Evolutionary conservation across 2,888 invertebrate species (phyloP), one percentile per base, ranked within the genome.

Genomic region (Coleophora deauratella): DNA sequence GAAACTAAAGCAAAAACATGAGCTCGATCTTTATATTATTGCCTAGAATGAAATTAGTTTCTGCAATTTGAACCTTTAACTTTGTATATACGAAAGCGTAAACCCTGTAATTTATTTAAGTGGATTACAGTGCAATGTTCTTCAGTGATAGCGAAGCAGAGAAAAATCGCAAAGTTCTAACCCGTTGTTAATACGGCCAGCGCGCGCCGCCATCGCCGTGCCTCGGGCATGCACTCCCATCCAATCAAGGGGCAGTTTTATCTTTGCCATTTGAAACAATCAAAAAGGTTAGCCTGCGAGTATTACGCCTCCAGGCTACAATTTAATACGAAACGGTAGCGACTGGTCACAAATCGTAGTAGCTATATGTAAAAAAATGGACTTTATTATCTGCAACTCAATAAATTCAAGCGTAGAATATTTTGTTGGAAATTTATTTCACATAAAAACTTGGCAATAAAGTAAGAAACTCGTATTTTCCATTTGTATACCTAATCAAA

Each of bases 161-260:
- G n/a, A n/a, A 62, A 64, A 62, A 65, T 64, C 55, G 54, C 55
- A 57, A 37, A 35, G 43, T 41, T 44, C n/a, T 45, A 46, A 47
- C 47, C 40, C 40, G 42, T 60, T 40, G 41, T 60, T 58, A 55
- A 56, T 50, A n/a, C n/a, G n/a, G n/a, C n/a, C 21, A 21, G 21
- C 21, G 21, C 21, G 6, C 21, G 52, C 54, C 50, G 53, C 50
- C 21, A 51, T 53, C 50, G 53, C 50, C 52, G 56, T 41, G 70
- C 76, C 73, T 49, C 59, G 51, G 64, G 77, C 74, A 54, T 46
- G 63, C 66, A 63, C 68, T 70, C 67, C 59, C 66, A n/a, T 75
- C 69, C 72, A 78, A 77, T 78, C 76, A 79, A 70, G 73, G 72
- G 61, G 62, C 69, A 70, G 68, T 67, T 72, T 74, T 73, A 75